Base-by-base conservation (phyloP, 2,113 vertebrate genomes). In the Eolophus roseicapilla region DNA sequence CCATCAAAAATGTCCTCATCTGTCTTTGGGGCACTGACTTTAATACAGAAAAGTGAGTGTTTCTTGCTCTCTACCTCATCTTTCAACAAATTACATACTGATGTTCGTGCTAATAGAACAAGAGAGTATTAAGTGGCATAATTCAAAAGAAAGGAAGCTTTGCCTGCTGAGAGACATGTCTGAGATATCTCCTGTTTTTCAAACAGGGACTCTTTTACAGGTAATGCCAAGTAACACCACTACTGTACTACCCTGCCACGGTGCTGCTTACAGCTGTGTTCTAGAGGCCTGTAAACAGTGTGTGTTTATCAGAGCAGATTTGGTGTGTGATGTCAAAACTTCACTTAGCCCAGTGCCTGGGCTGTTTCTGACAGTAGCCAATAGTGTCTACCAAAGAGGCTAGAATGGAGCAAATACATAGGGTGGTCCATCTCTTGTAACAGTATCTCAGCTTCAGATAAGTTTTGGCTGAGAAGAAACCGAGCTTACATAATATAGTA, bases 221-320 rank as follows among this genome's bases (percentile, higher is more conserved):
- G 16, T 24, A 59, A 35, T 59, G 33, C 33, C 33, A 59, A 59
- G 28, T 43, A 46, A 3, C 37, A 44, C 13, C 9, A 23, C 10
- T 1, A 10, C 50, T 71, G 27, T 41, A 7, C 17, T 68, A 1
- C 25, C 8, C 29, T 71, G 65, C 13, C 10, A 7, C 0, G 2
- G 17, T 65, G 24, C 63, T 50, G 11, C 63, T 90, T 25, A 25
- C 31, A 53, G 0, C 19, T 0, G 0, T 28, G 25, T 50, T 53
- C 39, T 41, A 46, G 62, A 44, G n/a, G 23, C 35, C 49, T 77
- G 33, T 35, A 73, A 31, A 8, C 33, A 14, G 2, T 5, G 2
- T 27, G 23, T 23, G 9, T 75, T 82, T 37, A 5, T 31, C 53
- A 18, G 29, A 46, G 69, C 46, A 20, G 47, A 41, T 68, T 15